These are phyloP conservation scores for Lutjanus argentimaculatus DNA, from an alignment of 2,797 vertebrate genomes.

Conservation along the genomic window DNA sequence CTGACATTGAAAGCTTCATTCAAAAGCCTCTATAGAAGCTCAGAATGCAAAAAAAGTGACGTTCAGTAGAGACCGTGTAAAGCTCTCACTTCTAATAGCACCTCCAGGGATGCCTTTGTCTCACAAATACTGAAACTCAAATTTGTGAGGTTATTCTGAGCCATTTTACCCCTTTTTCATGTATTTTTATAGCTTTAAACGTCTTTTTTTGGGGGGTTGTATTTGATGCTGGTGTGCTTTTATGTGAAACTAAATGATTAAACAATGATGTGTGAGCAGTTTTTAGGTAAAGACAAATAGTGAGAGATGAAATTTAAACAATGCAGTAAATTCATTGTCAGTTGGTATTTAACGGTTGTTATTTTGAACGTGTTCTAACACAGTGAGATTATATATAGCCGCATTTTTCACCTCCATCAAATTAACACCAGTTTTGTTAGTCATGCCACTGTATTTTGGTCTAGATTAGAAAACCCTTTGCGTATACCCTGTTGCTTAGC, in stretches of 20 bases:
- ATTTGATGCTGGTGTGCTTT: background rate
- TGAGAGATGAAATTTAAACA: background rate
- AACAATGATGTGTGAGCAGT: background rate
- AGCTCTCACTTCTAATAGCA: background rate
- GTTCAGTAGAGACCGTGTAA: background rate
- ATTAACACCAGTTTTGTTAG: conserved; percentile 52
- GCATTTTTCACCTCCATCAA: conserved; percentile 33
- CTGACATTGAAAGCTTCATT: too few species aligned
- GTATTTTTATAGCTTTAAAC: background rate
- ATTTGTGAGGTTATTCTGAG: background rate
- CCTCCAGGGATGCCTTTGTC: background rate
- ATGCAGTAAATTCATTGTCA: background rate
- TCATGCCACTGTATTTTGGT: conserved; percentile 57
- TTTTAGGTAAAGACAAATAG: background rate
- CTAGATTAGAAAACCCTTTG: conserved; percentile 47
- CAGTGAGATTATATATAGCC: background rate
- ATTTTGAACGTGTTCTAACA: background rate
- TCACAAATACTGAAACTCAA: background rate
- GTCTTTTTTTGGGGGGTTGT: background rate
- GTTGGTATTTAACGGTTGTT: background rate
- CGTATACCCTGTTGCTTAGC: conserved; percentile 76
- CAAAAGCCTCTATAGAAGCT: too few species aligned
- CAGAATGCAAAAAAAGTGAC: too few species aligned
- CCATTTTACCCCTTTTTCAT: background rate
- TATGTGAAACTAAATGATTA: background rate